phyloP scores from a whole-genome alignment of 2,113 vertebrate genomes.

The Nicator chloris region DNA sequence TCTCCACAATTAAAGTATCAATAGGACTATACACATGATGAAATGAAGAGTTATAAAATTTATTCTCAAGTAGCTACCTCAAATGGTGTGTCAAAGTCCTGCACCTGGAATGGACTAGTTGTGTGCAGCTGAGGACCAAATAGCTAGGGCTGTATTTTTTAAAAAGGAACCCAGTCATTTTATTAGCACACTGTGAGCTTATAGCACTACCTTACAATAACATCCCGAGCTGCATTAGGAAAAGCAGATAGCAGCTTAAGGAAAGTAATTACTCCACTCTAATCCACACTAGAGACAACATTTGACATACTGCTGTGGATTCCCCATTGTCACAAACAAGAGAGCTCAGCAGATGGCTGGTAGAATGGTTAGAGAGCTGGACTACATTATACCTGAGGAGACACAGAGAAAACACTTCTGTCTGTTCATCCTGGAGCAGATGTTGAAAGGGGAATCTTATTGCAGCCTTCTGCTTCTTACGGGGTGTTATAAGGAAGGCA shows the following conservation, averaged over 20 bases:
- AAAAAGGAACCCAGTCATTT: background rate
- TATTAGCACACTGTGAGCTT: background rate
- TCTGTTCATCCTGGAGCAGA: background rate
- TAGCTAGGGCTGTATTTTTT: accelerated
- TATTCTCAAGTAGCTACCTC: background rate
- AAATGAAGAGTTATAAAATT: background rate
- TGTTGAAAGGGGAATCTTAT: background rate
- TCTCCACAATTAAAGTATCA: background rate
- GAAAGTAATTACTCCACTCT: background rate
- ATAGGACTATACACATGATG: background rate
- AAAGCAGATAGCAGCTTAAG: background rate
- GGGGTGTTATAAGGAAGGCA: background rate
- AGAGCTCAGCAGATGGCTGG: background rate
- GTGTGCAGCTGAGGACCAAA: background rate
- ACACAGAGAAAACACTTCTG: background rate
- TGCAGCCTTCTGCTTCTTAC: background rate
- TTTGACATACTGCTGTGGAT: background rate
- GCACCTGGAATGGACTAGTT: background rate
- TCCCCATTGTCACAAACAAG: background rate
- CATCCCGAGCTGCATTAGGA: background rate
- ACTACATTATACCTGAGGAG: background rate
- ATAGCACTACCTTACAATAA: background rate
- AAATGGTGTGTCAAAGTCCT: background rate
- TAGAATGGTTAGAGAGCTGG: background rate
- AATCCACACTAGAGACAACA: background rate